Percentiles rank a stretch among this genome's conserved stretches.
phyloP scores from a whole-genome alignment of 1,140 invertebrate species.

The Drosophila virilis region DNA sequence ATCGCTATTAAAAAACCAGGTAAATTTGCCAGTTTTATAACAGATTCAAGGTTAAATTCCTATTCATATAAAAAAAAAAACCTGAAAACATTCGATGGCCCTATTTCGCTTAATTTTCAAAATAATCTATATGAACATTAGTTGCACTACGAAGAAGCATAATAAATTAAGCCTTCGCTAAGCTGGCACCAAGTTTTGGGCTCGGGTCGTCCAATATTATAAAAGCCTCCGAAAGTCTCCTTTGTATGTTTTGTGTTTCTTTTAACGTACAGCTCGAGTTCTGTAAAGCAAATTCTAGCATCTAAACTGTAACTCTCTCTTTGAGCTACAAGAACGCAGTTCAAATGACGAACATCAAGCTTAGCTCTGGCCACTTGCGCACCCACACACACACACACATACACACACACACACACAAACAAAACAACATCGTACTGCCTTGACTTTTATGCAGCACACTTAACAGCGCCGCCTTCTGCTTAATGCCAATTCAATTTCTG shows the following conservation, averaged over 20 bases:
- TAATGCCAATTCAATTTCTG: slow-evolving; percentile 81
- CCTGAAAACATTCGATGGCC: no score
- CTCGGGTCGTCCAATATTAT: not conserved
- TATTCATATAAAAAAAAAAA: no score
- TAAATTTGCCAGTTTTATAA: not conserved
- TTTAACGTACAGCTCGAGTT: not conserved
- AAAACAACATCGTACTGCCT: slow-evolving; percentile 18
- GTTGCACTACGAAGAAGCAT: no score
- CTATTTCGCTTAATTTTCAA: no score
- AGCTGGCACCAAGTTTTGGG: no score
- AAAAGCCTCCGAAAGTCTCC: not conserved
- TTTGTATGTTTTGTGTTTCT: slow-evolving; percentile 10
- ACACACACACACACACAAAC: not conserved
- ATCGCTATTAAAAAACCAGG: slow-evolving; percentile 3
- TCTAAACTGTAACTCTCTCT: slow-evolving; percentile 45
- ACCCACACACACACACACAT: slow-evolving; percentile 13
- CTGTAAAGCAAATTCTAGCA: slow-evolving; percentile 15
- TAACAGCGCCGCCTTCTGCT: slow-evolving; percentile 69
- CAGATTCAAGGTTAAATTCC: no score
- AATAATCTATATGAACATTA: no score
- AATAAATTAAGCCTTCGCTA: no score
- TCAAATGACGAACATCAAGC: slow-evolving; percentile 68
- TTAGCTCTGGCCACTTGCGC: slow-evolving; percentile 37
- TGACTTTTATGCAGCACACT: slow-evolving; percentile 72
- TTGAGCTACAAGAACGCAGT: slow-evolving; percentile 50